Evolutionary conservation across 92 coral and sea anemone species (phyloP).

Genomic region (Phenganax stokvisi): DNA sequence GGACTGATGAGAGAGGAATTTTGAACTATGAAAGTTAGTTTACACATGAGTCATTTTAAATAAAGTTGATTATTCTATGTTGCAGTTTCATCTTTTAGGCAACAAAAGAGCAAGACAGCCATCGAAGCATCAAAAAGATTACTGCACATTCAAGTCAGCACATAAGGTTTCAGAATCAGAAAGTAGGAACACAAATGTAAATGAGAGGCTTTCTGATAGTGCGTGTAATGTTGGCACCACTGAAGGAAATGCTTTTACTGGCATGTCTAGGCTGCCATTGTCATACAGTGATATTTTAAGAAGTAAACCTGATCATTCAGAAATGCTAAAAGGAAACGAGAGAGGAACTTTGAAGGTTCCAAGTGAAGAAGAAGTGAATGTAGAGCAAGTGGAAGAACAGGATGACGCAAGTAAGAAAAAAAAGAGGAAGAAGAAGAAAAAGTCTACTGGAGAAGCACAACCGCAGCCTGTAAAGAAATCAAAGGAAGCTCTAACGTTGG

Average conservation of each 20-base stretch:
- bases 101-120: background rate
- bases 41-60: background rate
- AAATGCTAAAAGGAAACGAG: background rate
- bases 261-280: background rate
- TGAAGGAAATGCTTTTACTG: background rate
- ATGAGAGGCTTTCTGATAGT: background rate
- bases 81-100: background rate
- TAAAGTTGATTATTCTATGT: background rate
- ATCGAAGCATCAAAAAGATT: background rate
- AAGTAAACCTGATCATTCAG: conserved; percentile 17
- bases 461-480: conserved; percentile 63
- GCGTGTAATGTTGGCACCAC: background rate
- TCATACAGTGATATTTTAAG: conserved; percentile 27
- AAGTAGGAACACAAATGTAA: background rate
- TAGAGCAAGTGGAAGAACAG: conserved; percentile 15
- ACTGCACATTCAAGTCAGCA: background rate
- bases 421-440: conserved; percentile 48
- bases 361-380: background rate
- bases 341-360: conserved; percentile 39
- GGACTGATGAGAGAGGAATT: background rate
- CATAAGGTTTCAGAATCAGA: background rate
- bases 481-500: conserved; percentile 65
- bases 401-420: conserved; percentile 64
- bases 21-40: background rate
- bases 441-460: conserved; percentile 17